Evolutionary conservation across 37 sponge, comb jelly and placozoan genomes (phyloP).

Genomic region (Hormiphora californensis): DNA sequence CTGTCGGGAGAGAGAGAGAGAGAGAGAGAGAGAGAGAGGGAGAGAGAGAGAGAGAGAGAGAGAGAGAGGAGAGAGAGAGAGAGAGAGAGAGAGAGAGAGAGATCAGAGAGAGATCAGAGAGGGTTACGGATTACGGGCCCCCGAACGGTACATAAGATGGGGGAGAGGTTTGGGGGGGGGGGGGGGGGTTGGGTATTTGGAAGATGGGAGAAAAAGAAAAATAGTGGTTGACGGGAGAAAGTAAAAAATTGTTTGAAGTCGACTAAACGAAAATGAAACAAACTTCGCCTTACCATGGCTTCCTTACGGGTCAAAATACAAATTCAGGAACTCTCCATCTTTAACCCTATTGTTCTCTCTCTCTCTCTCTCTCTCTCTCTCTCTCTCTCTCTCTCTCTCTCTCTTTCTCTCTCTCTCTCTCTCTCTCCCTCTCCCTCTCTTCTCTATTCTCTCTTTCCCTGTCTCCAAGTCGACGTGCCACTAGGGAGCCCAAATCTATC

Average conservation of each 20-base stretch:
- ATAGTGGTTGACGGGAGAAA: too few species aligned
- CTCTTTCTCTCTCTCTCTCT: not conserved
- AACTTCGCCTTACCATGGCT: too few species aligned
- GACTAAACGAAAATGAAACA: too few species aligned
- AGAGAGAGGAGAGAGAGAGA: not conserved
- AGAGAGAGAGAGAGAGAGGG: not conserved
- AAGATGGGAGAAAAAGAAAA: not conserved
- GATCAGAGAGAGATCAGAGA: not conserved
- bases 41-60: not conserved
- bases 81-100: not conserved
- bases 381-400: not conserved
- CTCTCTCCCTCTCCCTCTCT: not conserved
- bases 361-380: not conserved
- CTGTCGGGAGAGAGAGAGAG: not conserved
- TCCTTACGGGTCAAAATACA: too few species aligned
- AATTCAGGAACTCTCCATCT: too few species aligned
- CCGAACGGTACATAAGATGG: too few species aligned
- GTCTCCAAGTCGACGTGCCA: too few species aligned
- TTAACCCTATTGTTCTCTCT: too few species aligned
- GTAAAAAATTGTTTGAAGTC: too few species aligned
- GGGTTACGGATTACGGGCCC: too few species aligned
- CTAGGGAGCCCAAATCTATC: too few species aligned
- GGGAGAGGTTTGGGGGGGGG: not conserved
- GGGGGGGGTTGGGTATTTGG: not conserved
- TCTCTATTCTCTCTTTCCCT: too few species aligned